Evolutionary conservation across 2,888 invertebrate species (phyloP), one percentile per base, ranked within the genome.

Genomic region (Thymelicus sylvestris): DNA sequence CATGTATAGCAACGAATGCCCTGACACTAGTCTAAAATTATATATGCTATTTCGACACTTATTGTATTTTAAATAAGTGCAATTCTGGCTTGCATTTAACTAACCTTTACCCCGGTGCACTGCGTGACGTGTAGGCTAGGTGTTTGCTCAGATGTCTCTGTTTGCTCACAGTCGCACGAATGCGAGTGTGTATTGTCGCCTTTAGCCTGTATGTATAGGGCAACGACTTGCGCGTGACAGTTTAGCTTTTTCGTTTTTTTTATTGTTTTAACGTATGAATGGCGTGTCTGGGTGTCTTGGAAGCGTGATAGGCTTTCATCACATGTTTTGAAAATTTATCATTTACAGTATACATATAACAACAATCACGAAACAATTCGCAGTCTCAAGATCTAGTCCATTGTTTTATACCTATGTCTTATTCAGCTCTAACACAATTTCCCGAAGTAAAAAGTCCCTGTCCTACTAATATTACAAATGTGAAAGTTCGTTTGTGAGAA

Each of bases 91-190:
- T 57, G 57, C 57, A 57, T 38, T 38, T 38, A 31, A 13, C 7
- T 57, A 57, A 57, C 57, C 57, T 57, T 57, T 57, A 31, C 19
- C 57, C 57, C 31, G 31, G 10, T 57, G 57, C 57, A 57, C 38
- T 57, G 57, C 38, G 57, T 57, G 57, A 57, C 57, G 57, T 57
- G 57, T 57, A 47, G 1, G 13, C 48, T 47, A 12, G 47, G 48
- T 69, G 39, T 69, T 69, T 69, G 63, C 55, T 69, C 68, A 69
- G 64, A 57, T 69, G 69, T 64, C 69, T 69, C 64, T 69, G 69
- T 64, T 69, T 59, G 52, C 47, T 48, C 52, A 47, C 24, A 47
- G 62, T 62, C 44, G 62, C 44, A 44, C 60, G 67, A 39, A 47
- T 59, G 60, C 15, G 31, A 44, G 57, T 38, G 68, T 62, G 52